Conservation (phyloP, 2,888 invertebrate genomes). For the Abrostola tripartita region DNA sequence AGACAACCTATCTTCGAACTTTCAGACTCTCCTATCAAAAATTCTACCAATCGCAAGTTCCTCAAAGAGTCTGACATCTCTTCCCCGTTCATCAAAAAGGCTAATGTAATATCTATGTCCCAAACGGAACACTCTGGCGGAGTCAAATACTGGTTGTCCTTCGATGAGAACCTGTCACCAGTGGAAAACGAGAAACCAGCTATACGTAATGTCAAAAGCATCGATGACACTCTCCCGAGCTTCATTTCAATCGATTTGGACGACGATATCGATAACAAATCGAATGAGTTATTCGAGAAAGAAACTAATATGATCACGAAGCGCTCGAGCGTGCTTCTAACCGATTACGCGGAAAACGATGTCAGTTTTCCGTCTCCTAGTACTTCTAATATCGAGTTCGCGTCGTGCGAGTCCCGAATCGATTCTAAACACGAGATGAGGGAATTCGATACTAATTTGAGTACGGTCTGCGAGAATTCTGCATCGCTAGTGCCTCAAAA, state of each 20-base stretch:
- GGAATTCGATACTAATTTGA: constrained; percentile 8
- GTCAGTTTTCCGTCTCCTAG: constrained; percentile 51
- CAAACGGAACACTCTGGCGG: constrained; percentile 79
- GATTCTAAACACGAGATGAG: constrained; percentile 14
- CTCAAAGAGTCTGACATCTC: constrained; percentile 26
- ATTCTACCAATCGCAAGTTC: constrained; percentile 7
- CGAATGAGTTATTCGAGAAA: constrained; percentile 24
- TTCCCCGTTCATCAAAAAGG: constrained; percentile 76
- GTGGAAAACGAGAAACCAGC: constrained; percentile 50
- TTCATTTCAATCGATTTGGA: constrained; percentile 66
- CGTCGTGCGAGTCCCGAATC: constrained; percentile 13
- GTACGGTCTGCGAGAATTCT: neutral
- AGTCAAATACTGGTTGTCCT: constrained; percentile 83
- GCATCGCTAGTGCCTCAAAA: constrained; percentile 48
- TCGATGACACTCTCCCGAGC: constrained; percentile 73
- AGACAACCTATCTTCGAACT: constrained; percentile 64
- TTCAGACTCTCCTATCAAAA: constrained; percentile 72
- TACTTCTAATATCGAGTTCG: constrained; percentile 57
- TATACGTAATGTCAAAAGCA: constrained; percentile 41
- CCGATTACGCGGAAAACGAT: constrained; percentile 47
- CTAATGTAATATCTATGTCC: constrained; percentile 79
- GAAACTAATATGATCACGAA: constrained; percentile 18
- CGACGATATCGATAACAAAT: constrained; percentile 29
- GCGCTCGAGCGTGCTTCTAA: constrained; percentile 38
- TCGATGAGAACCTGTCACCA: constrained; percentile 71